Evolutionary conservation across 2,797 vertebrate species (phyloP), one percentile per base, ranked within the genome.

Genomic region (Remorina albescens): DNA sequence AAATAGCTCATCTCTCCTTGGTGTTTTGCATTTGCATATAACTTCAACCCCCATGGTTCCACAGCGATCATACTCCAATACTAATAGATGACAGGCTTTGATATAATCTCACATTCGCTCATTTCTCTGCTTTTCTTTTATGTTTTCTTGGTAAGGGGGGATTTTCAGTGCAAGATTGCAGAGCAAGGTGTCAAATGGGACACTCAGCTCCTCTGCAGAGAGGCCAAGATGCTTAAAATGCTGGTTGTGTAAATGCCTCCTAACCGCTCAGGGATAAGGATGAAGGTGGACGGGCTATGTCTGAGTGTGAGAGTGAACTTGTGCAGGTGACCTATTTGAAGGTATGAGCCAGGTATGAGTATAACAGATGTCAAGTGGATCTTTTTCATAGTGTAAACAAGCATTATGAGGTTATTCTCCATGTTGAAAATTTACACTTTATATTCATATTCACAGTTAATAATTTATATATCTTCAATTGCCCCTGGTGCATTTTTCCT

Each of bases 171-270:
- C 53, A 50, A 73, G 60, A 69, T 76, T 82, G 80, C 57, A 76
- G 68, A 72, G 71, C 25, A 37, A 63, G 59, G 67, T 71, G 67
- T 62, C 8, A 26, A 58, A 69, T 74, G 74, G 59, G 69, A 57
- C 16, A 6, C 37, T 78, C 11, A 1, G 15, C 36, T 80, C 10
- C 0, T 67, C 53, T 62, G 30, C 18, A 25, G 46, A 72, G 63
- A 59, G 28, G 50, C 55, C 7, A 55, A 61, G 53, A 65, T 68
- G 51, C 56, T 84, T 85, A 54, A 86, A 59, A 87, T 82, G 78
- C 82, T 53, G 37, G 47, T 46, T 71, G 60, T 74, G 72, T 88
- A 82, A 88, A 82, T 66, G 71, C 37, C 51, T 80, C 72, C 81
- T 67, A 78, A 63, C 26, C 2, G 62, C 76, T 87, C 57, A 82